Conservation (phyloP, 2,888 invertebrate genomes). For the Xestia rhomboidea region DNA sequence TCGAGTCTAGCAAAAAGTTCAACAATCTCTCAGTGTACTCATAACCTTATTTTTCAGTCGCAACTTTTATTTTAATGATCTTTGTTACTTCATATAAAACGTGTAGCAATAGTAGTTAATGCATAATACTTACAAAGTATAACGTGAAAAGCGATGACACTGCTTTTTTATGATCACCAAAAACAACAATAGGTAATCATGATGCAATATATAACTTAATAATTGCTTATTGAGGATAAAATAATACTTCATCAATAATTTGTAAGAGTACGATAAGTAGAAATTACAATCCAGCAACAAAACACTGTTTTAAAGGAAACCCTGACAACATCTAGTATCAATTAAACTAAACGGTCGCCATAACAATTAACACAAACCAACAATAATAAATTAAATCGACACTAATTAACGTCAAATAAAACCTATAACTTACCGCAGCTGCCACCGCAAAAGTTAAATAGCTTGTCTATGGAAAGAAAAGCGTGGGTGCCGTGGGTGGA, state of each 20-base stretch:
- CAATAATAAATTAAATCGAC: conserved; percentile 74
- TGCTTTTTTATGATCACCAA: not conserved
- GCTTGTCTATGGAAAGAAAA: conserved; percentile 77
- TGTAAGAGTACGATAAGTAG: not conserved
- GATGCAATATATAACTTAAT: not conserved
- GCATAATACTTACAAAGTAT: not conserved
- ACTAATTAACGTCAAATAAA: conserved; percentile 75
- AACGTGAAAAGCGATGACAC: not conserved
- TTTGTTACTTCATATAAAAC: not conserved
- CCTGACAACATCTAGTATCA: not conserved
- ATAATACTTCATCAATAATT: not conserved
- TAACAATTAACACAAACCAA: conserved; percentile 59
- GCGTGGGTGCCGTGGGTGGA: conserved; percentile 87
- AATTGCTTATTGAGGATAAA: not conserved
- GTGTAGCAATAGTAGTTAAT: too few relatives aligned
- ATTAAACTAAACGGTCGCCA: conserved; percentile 32
- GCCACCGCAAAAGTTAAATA: conserved; percentile 72
- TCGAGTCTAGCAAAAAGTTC: conserved; percentile 36
- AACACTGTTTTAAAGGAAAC: not conserved
- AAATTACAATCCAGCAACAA: not conserved
- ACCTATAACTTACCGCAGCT: conserved; percentile 73
- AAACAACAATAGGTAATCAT: not conserved
- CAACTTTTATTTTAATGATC: not conserved
- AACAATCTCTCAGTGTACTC: conserved; percentile 38
- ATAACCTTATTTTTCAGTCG: conserved; percentile 27